Conservation (phyloP, 1,140 invertebrate species). For the Musca vetustissima region DNA sequence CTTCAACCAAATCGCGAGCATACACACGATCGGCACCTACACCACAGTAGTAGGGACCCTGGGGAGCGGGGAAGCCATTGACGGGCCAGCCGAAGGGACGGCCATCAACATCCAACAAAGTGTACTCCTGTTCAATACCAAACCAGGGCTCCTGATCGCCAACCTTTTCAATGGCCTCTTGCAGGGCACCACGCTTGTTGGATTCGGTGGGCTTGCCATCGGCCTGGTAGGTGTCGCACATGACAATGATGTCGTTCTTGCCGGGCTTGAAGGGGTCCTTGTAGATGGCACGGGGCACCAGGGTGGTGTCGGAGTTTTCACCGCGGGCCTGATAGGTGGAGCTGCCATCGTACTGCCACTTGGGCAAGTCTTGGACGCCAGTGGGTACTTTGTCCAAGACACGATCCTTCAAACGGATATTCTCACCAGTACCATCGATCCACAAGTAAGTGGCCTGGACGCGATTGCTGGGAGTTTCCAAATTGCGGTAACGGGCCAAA, state of each 20-base stretch:
- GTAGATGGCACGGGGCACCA: constrained; percentile 82
- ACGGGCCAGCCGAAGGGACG: constrained; percentile 93
- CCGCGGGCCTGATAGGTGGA: constrained; percentile 76
- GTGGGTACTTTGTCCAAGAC: constrained; percentile 78
- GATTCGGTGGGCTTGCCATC: constrained; percentile 63
- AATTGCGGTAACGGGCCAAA: constrained; percentile 67
- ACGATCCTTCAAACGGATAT: constrained; percentile 81
- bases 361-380: constrained; percentile 72
- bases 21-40: constrained; percentile 92
- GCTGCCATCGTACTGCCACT: constrained; percentile 93
- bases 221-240: constrained; percentile 78
- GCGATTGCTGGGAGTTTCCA: constrained; percentile 73
- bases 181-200: constrained; percentile 45
- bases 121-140: constrained; percentile 91
- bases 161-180: constrained; percentile 45
- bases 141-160: constrained; percentile 82
- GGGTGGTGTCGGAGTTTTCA: constrained; percentile 81
- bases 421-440: constrained; percentile 92
- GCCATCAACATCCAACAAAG: constrained; percentile 81
- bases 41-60: constrained; percentile 92
- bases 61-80: constrained; percentile 86
- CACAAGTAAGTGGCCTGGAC: constrained; percentile 86
- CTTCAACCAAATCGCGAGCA: constrained; percentile 90
- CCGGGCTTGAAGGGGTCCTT: constrained; percentile 84
- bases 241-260: constrained; percentile 77